These are phyloP conservation scores for Bagarius yarrelli DNA, from an alignment of 2,113 vertebrate species.

Conservation along the genomic window DNA sequence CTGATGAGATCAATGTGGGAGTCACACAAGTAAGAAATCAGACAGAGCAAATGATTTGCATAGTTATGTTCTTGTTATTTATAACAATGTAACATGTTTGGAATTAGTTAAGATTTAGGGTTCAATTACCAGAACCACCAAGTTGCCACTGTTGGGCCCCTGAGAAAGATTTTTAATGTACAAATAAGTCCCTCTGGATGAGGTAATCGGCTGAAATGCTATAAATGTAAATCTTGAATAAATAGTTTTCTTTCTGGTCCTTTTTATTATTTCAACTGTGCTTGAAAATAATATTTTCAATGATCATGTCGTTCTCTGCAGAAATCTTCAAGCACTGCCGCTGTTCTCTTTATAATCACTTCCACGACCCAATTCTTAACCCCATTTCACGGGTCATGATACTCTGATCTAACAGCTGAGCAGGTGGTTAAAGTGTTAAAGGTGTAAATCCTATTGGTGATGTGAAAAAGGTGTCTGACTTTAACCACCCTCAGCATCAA, in stretches of 20 bases:
- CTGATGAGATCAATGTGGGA: constrained; percentile 86
- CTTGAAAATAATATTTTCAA: background rate
- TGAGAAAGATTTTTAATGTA: no score
- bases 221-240: background rate
- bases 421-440: background rate
- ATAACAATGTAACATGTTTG: no score
- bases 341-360: background rate
- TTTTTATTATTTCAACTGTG: background rate
- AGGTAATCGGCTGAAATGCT: no score
- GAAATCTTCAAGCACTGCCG: background rate
- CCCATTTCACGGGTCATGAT: background rate
- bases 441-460: background rate
- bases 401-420: background rate
- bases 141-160: no score
- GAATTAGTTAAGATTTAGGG: no score
- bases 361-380: background rate
- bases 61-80: background rate
- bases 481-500: background rate
- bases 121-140: no score
- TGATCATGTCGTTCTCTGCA: background rate
- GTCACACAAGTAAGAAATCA: constrained; percentile 81
- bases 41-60: background rate
- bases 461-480: background rate
- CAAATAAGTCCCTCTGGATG: no score
- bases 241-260: background rate